Conservation (phyloP, 2,113 vertebrate species). For the Trachemys scripta region DNA sequence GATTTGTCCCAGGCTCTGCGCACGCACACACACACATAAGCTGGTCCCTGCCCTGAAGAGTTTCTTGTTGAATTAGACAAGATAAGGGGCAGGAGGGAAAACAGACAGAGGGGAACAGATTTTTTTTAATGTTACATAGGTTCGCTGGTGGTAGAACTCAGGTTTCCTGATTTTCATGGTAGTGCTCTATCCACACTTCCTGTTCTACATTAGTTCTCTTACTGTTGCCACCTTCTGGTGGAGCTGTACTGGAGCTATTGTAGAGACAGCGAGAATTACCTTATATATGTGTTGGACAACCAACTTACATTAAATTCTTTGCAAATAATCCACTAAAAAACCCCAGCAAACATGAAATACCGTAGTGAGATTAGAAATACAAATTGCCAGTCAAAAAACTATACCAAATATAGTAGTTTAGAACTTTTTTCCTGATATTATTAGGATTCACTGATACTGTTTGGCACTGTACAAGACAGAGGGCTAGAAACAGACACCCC, state of each 20-base stretch:
- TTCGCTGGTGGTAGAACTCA: background rate
- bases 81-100: background rate
- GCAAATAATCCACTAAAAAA: background rate
- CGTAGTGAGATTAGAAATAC: background rate
- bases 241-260: background rate
- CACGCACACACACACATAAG: background rate
- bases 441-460: background rate
- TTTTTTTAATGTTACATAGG: background rate
- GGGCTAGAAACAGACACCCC: background rate
- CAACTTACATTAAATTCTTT: background rate
- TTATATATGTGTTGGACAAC: background rate
- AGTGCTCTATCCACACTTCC: background rate
- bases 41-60: background rate
- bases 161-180: background rate
- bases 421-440: background rate
- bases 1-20: background rate
- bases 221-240: background rate
- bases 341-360: background rate
- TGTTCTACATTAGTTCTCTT: background rate
- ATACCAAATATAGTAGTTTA: background rate
- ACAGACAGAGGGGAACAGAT: background rate
- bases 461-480: background rate
- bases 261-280: background rate
- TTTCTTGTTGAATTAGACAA: background rate
- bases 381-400: background rate